Evolutionary conservation across 2,113 vertebrate genomes (phyloP).

Genomic region (Illadopsis cleaveri): DNA sequence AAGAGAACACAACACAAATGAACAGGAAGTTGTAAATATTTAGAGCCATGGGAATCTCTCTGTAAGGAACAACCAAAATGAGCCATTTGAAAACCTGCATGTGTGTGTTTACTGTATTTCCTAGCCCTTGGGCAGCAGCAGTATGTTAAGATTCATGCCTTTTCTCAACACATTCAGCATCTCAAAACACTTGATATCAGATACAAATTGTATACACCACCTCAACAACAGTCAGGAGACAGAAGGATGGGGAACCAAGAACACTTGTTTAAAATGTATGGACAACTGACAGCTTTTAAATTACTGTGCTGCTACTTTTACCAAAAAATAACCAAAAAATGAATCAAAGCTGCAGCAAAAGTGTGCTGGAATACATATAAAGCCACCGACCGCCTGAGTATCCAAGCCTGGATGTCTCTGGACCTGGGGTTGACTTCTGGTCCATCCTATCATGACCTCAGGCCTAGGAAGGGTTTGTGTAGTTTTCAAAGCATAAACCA

Average conservation of each 20-base stretch:
- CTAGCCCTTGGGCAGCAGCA: not conserved
- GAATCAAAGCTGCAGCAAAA: not conserved
- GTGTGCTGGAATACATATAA: not conserved
- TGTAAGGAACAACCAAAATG: not conserved
- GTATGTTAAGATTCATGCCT: not conserved
- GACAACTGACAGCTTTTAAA: not conserved
- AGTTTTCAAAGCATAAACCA: not conserved
- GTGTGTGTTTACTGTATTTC: not conserved
- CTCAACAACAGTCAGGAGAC: not conserved
- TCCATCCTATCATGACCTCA: not conserved
- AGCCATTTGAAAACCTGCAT: not conserved
- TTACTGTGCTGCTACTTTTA: not conserved
- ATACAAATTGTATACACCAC: not conserved
- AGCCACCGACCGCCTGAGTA: accelerated
- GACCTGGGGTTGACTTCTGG: not conserved
- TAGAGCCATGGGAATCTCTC: not conserved
- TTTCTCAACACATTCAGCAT: not conserved
- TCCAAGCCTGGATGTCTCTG: not conserved
- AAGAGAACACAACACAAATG: not conserved
- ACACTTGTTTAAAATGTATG: not conserved
- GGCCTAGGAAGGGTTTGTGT: not conserved
- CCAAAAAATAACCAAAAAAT: not conserved
- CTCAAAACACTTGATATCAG: not conserved
- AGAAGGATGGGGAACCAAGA: not conserved
- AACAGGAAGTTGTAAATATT: not conserved